Evolutionary conservation across 2,888 invertebrate genomes (phyloP).

Genomic region (Drosophila helvetica): DNA sequence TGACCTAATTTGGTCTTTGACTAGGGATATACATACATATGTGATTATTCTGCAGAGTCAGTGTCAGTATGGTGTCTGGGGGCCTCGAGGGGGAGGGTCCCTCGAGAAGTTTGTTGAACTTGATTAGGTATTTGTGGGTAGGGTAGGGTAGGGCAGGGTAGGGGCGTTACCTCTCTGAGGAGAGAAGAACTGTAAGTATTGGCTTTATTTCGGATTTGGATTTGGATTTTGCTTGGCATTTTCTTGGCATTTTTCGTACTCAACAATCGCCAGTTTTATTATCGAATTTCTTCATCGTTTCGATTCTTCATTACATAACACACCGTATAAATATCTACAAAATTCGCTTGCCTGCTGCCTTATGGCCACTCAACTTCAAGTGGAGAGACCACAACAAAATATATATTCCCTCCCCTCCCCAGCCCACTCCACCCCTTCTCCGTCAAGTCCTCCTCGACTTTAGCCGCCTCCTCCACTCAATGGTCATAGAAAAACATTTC

Average conservation of each 20-base stretch:
- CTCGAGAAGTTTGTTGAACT: constrained; percentile 35
- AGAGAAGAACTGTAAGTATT: constrained; percentile 8
- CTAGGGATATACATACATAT: constrained; percentile 11
- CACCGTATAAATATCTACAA: constrained; percentile 11
- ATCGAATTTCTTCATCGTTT: constrained; percentile 23
- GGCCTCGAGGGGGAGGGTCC: neutral
- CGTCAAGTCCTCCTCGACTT: constrained; percentile 23
- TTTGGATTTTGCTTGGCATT: constrained; percentile 3
- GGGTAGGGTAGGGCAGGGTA: neutral
- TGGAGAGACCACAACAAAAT: constrained; percentile 46
- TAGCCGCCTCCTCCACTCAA: constrained; percentile 60
- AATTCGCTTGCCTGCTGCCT: constrained; percentile 57
- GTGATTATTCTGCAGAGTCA: constrained; percentile 37
- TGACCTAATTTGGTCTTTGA: constrained; percentile 44
- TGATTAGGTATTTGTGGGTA: constrained; percentile 17
- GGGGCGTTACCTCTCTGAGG: constrained; percentile 27
- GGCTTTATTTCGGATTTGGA: neutral
- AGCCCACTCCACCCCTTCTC: neutral
- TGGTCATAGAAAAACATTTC: constrained; percentile 50
- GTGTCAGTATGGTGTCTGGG: constrained; percentile 18
- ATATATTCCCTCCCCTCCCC: constrained; percentile 6
- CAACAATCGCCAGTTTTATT: neutral
- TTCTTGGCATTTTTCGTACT: too few relatives aligned
- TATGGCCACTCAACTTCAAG: constrained; percentile 58
- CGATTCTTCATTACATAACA: constrained; percentile 64